Conservation (phyloP, 2,888 invertebrate species). For the Lampropteryx suffumata region DNA sequence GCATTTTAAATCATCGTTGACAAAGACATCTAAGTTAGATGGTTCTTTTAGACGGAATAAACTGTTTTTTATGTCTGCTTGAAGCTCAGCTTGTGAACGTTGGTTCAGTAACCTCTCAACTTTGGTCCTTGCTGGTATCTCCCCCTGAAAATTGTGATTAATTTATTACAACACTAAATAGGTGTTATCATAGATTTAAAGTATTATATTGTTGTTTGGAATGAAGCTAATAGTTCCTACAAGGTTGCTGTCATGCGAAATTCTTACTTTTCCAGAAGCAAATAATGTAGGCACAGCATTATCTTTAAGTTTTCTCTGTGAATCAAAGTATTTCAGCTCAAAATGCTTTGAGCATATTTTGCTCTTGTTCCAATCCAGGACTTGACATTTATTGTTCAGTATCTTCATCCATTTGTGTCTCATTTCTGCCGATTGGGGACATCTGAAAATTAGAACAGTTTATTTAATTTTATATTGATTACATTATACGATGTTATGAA, state of each 20-base stretch:
- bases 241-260: too few species aligned
- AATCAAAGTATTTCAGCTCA: slow-evolving; percentile 64
- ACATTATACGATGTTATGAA: too few species aligned
- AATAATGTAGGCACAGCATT: slow-evolving; percentile 69
- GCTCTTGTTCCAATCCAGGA: slow-evolving; percentile 65
- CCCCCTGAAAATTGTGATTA: slow-evolving; percentile 22
- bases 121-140: slow-evolving; percentile 38
- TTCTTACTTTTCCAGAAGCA: slow-evolving; percentile 44
- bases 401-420: slow-evolving; percentile 64
- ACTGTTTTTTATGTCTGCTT: slow-evolving; percentile 56
- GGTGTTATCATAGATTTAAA: too few species aligned
- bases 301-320: slow-evolving; percentile 56
- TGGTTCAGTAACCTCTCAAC: slow-evolving; percentile 56
- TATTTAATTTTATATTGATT: too few species aligned
- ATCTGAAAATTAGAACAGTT: slow-evolving; percentile 44
- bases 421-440: slow-evolving; percentile 58
- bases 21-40: slow-evolving; percentile 52
- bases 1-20: slow-evolving; percentile 60
- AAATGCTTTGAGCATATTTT: slow-evolving; percentile 72
- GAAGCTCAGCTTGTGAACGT: slow-evolving; percentile 59
- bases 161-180: background rate
- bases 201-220: too few species aligned
- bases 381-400: slow-evolving; percentile 59
- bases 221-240: too few species aligned
- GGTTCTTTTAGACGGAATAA: slow-evolving; percentile 58